Conservation (phyloP, 2,113 vertebrate species). For the Cyprinodon brontotheroides region DNA sequence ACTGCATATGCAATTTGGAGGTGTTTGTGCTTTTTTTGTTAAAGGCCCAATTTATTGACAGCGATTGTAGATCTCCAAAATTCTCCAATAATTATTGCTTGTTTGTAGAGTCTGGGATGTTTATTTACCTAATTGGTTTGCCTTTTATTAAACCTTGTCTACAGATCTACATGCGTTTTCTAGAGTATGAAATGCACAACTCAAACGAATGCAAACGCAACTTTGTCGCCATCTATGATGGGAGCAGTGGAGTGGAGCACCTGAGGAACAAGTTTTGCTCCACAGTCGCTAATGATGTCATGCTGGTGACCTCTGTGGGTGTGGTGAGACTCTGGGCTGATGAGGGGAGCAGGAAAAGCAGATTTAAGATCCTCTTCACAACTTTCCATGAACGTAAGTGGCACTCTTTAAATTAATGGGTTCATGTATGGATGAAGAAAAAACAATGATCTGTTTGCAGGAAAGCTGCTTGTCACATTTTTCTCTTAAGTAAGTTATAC, state of each 20-base stretch:
- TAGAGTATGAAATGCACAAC: conserved; percentile 99
- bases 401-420: not conserved
- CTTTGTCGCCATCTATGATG: conserved; percentile 96
- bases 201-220: conserved; percentile 98
- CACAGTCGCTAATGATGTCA: conserved; percentile 96
- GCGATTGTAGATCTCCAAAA: not conserved
- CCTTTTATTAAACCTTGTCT: conserved; percentile 1
- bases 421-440: not conserved
- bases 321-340: conserved; percentile 98
- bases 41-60: not conserved
- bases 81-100: not conserved
- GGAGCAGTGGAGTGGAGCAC: conserved; percentile 94
- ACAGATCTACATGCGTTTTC: conserved; percentile 95
- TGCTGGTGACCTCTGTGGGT: conserved; percentile 89
- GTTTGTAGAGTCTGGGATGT: not conserved
- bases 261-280: conserved; percentile 97
- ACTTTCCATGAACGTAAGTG: conserved; percentile 96
- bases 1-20: not conserved
- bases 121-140: not conserved
- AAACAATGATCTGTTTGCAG: not conserved
- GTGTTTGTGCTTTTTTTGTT: not conserved
- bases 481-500: not conserved
- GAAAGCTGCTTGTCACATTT: not conserved
- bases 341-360: conserved; percentile 92
- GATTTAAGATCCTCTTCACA: conserved; percentile 97